phyloP scores from a whole-genome alignment of 2,113 vertebrate species.

The Notarius quadriscutis region DNA sequence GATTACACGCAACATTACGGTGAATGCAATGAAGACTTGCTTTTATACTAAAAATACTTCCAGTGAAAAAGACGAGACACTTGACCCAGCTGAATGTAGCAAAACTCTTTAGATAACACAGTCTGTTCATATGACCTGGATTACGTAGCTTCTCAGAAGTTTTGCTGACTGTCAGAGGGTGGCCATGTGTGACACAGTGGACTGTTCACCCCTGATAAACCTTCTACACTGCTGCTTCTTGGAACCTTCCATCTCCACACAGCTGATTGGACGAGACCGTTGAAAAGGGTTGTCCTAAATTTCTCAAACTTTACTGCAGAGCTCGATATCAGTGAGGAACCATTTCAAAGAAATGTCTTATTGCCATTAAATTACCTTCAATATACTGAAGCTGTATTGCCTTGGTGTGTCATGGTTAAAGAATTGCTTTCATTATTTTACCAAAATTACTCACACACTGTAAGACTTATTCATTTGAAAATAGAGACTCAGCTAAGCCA shows the following conservation, averaged over 20 bases:
- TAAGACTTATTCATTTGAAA: not conserved
- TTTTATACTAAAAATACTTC: not conserved
- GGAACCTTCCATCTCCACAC: constrained; percentile 41
- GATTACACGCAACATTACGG: too few species aligned
- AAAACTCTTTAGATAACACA: constrained; percentile 41
- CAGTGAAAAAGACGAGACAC: not conserved
- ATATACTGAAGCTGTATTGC: not conserved
- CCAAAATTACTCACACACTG: not conserved
- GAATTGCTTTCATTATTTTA: not conserved
- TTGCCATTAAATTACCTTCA: not conserved
- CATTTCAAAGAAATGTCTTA: not conserved
- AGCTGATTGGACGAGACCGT: constrained; percentile 50
- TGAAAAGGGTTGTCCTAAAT: constrained; percentile 17
- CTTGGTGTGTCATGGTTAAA: not conserved
- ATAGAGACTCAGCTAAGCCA: not conserved
- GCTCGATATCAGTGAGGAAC: not conserved
- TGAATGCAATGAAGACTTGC: not conserved
- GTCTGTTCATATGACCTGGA: constrained; percentile 24
- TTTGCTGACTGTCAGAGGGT: constrained; percentile 25
- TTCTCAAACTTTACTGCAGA: constrained; percentile 13
- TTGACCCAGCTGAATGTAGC: not conserved
- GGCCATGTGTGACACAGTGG: constrained; percentile 44
- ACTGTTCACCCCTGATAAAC: constrained; percentile 62
- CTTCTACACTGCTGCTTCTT: constrained; percentile 45
- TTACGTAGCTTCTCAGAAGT: constrained; percentile 26